Conservation (phyloP, 2,888 invertebrate genomes). For the Hecatera dysodea region DNA sequence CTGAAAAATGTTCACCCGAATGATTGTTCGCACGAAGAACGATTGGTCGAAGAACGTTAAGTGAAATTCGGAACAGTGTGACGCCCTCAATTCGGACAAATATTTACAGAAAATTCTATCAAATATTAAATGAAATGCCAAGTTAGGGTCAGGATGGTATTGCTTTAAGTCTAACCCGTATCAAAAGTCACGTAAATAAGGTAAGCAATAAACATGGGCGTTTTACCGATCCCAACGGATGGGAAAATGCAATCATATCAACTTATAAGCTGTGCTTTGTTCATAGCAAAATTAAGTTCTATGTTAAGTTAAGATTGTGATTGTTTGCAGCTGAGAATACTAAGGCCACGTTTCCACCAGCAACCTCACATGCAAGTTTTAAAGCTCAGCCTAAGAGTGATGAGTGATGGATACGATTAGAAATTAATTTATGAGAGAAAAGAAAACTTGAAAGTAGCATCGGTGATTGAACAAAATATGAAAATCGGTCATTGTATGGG, state of each 20-base stretch:
- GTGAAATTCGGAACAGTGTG: neutral
- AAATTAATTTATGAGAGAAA: neutral
- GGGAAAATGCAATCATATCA: slow-evolving; percentile 63
- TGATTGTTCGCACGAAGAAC: too few relatives aligned
- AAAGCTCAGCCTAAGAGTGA: too few relatives aligned
- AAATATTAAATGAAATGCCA: slow-evolving; percentile 68
- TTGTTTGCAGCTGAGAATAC: neutral
- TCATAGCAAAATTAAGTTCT: slow-evolving; percentile 9
- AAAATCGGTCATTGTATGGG: neutral
- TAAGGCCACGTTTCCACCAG: too few relatives aligned
- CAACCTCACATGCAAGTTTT: too few relatives aligned
- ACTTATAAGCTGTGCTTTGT: slow-evolving; percentile 45
- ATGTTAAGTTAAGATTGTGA: neutral
- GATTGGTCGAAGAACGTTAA: too few relatives aligned
- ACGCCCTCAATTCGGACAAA: slow-evolving; percentile 59
- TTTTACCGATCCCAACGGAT: slow-evolving; percentile 64
- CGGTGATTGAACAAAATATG: neutral
- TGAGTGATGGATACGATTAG: neutral
- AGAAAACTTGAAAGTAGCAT: neutral
- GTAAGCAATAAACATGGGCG: slow-evolving; percentile 65
- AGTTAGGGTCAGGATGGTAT: slow-evolving; percentile 55
- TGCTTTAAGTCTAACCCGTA: slow-evolving; percentile 67
- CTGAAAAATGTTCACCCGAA: neutral
- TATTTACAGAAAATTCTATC: slow-evolving; percentile 63
- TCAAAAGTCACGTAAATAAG: slow-evolving; percentile 71